Base-by-base conservation (phyloP, 2,797 vertebrate species). In the Petrocephalus sullivani region DNA sequence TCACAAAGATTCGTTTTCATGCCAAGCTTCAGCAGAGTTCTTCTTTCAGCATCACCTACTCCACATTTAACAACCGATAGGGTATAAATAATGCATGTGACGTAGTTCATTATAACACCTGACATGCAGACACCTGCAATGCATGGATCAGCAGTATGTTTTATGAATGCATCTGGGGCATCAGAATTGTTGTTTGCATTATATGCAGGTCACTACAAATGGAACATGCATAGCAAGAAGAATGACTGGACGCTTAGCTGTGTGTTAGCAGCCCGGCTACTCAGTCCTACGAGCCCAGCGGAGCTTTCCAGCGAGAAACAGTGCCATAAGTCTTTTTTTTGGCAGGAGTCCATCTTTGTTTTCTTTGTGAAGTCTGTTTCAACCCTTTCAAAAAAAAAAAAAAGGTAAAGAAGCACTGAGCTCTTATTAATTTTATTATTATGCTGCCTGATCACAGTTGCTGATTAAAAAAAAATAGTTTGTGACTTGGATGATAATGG, bases 361-460 rank as follows among this genome's bases (percentile, higher is more conserved):
- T 91, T 90, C 91, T 93, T 93, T 93, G 92, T 93, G 93, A 93
- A 94, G 93, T 94, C 94, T 94, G 94, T 95, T 95, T 95, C 94
- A 95, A 93, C 95, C 95, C 37, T 95, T 87, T 67, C 14, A 87
- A 49, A 60, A 67, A 56, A 82, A 49, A 28, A 9, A 46, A 86
- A 67, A 23, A 71, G 56, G 56, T 21, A 90, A 61, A 90, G 81
- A 93, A 91, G 94, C 95, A 95, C 91, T 94, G 94, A 96, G 94
- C 94, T 95, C 94, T 95, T 93, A 94, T 94, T 96, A 96, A 95
- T 94, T 95, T 94, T 95, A 95, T 96, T 95, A 96, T 95, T 95
- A 94, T 95, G 94, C 94, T 94, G 93, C 92, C 92, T 95, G 94
- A 96, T 96, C 95, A 95, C 94, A 95, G 94, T 83, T 37, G 58